phyloP scores from a whole-genome alignment of 30 jellyfish, hydroid and myxozoan species.

The Hydractinia echinata region DNA sequence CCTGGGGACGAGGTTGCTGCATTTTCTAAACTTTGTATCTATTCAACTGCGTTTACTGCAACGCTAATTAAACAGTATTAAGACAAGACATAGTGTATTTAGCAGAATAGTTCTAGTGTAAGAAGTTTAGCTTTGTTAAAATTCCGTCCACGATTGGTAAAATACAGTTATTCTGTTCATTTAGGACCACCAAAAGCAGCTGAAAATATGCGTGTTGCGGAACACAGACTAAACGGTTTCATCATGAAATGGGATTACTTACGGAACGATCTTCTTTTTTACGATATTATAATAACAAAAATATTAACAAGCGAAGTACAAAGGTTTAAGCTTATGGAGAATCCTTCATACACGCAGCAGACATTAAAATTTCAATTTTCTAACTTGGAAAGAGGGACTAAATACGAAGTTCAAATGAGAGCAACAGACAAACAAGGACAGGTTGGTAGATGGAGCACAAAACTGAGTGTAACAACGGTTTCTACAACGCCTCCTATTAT shows the following conservation, averaged over 20 bases:
- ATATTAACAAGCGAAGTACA: neutral
- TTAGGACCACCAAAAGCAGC: slow-evolving; percentile 38
- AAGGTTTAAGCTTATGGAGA: slow-evolving; percentile 5
- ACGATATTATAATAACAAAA: slow-evolving; percentile 8
- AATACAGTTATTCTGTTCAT: neutral
- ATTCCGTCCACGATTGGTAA: neutral
- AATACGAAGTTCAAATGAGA: slow-evolving; percentile 17
- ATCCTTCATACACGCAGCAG: slow-evolving; percentile 13
- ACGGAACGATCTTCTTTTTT: slow-evolving; percentile 26
- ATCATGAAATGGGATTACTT: slow-evolving; percentile 32
- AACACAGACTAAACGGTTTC: slow-evolving; percentile 20
- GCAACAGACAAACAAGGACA: slow-evolving; percentile 23
- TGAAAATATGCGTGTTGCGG: slow-evolving; percentile 15
- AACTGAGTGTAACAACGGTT: slow-evolving; percentile 5
- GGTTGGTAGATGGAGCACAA: slow-evolving; percentile 31
- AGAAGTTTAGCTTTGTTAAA: neutral
- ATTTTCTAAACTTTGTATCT: no score
- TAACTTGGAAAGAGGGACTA: slow-evolving; percentile 7
- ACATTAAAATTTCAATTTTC: slow-evolving; percentile 10
- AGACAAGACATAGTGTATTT: no score
- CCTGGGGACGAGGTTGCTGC: no score
- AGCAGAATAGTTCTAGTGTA: no score
- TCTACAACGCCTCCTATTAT: slow-evolving; percentile 2
- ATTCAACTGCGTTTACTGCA: no score
- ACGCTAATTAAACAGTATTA: no score